A percentile compares a stretch with the other conserved stretches of the same genome.
Conservation (phyloP, 2,797 vertebrate genomes). For the Alosa sapidissima region DNA sequence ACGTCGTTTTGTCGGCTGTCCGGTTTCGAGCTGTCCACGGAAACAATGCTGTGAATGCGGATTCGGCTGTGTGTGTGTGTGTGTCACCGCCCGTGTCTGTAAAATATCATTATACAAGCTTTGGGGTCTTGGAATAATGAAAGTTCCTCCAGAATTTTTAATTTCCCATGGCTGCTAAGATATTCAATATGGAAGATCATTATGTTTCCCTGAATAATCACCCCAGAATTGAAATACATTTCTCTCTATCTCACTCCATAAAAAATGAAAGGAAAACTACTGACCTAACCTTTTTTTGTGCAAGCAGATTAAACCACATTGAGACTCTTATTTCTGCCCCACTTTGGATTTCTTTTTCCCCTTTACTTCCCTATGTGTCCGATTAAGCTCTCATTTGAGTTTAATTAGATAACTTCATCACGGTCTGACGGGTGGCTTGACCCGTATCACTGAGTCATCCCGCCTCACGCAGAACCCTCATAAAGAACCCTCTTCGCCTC, state of each 20-base stretch:
- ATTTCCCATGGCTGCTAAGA: constrained; percentile 57
- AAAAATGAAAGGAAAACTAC: constrained; percentile 23
- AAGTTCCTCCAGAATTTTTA: constrained; percentile 58
- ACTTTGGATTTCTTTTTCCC: not conserved
- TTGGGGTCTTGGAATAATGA: constrained; percentile 56
- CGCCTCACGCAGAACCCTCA: not conserved
- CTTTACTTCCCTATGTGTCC: not conserved
- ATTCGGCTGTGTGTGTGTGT: constrained; percentile 33
- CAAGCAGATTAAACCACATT: not conserved
- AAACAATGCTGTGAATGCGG: constrained; percentile 48
- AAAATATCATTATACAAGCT: constrained; percentile 56
- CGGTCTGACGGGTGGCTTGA: not conserved
- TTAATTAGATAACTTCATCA: constrained; percentile 23
- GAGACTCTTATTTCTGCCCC: not conserved
- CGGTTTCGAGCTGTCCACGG: constrained; percentile 31
- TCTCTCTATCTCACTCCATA: constrained; percentile 42
- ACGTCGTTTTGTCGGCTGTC: not conserved
- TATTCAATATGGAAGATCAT: constrained; percentile 53
- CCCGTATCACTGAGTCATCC: not conserved
- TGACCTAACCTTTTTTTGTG: constrained; percentile 8
- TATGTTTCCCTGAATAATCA: constrained; percentile 47
- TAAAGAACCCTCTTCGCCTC: not conserved
- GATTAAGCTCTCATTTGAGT: not conserved
- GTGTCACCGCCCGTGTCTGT: constrained; percentile 40
- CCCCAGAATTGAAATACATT: constrained; percentile 52